These are phyloP conservation scores for Staurois parvus DNA, from an alignment of 2,797 vertebrate species.

Conservation along the genomic window DNA sequence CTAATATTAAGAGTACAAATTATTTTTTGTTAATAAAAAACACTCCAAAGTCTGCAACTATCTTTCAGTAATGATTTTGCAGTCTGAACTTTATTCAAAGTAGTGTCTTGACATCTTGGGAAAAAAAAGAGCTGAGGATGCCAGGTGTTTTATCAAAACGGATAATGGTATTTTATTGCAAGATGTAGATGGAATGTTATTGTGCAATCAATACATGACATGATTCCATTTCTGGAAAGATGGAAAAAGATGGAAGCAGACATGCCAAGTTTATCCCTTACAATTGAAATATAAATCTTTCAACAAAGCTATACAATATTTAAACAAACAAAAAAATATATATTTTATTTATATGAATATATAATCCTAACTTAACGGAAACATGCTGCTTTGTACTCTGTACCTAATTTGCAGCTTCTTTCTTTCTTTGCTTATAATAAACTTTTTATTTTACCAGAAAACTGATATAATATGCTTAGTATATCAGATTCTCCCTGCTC, in stretches of 20 bases:
- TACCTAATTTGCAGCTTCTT: not conserved
- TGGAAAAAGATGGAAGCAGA: constrained; percentile 23
- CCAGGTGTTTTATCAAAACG: constrained; percentile 45
- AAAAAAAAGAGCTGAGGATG: constrained; percentile 13
- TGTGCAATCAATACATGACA: constrained; percentile 48
- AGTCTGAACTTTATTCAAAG: constrained; percentile 14
- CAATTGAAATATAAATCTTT: constrained; percentile 17
- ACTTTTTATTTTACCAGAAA: no score
- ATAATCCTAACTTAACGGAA: not conserved
- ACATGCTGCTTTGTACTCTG: not conserved
- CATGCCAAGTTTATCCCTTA: constrained; percentile 15
- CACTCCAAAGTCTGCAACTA: not conserved
- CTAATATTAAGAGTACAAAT: not conserved
- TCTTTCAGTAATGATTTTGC: not conserved
- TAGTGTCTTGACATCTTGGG: not conserved
- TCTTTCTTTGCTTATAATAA: not conserved
- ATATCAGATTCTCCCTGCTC: not conserved
- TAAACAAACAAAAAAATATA: constrained; percentile 4
- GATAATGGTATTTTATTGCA: constrained; percentile 48
- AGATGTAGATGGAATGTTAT: constrained; percentile 51
- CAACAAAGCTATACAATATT: constrained; percentile 17
- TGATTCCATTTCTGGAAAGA: constrained; percentile 38
- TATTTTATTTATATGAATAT: not conserved
- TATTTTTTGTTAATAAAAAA: not conserved
- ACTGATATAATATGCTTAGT: no score